Evolutionary conservation across 2,113 vertebrate species (phyloP).

Genomic region (Perca schrenkii): DNA sequence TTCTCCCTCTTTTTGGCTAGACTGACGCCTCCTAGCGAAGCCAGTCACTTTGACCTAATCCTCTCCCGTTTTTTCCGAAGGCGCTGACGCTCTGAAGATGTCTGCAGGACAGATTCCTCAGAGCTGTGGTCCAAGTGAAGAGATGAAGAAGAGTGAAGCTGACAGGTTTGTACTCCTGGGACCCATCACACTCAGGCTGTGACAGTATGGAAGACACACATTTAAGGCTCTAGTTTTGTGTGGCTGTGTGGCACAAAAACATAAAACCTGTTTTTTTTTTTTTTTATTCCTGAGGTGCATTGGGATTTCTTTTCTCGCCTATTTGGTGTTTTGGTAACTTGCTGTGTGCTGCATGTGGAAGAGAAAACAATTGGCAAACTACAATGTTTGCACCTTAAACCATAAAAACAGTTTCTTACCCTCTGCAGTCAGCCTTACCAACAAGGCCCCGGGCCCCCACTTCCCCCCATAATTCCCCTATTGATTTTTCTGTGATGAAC

Average conservation of each 20-base stretch:
- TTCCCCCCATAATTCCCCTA: neutral
- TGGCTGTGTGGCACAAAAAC: no score
- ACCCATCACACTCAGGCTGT: neutral
- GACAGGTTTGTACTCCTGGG: constrained; percentile 25
- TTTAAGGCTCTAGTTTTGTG: neutral
- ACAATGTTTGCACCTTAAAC: no score
- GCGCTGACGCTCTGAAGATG: neutral
- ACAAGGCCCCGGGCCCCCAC: no score
- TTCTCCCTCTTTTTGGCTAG: neutral
- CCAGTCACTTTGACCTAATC: neutral
- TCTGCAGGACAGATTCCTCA: neutral
- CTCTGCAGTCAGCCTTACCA: no score
- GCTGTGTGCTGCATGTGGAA: no score
- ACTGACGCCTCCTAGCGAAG: neutral
- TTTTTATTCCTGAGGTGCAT: no score
- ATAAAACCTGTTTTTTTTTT: no score
- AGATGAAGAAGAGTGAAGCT: neutral
- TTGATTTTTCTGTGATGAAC: neutral
- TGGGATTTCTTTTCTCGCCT: no score
- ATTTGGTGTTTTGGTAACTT: no score
- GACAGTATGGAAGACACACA: constrained; percentile 1
- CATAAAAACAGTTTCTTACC: no score
- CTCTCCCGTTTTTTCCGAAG: neutral
- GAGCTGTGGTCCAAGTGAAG: neutral
- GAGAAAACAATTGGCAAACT: no score